These are phyloP conservation scores for Eurystomus gularis DNA, from an alignment of 2,113 vertebrate genomes.

Conservation along the genomic window DNA sequence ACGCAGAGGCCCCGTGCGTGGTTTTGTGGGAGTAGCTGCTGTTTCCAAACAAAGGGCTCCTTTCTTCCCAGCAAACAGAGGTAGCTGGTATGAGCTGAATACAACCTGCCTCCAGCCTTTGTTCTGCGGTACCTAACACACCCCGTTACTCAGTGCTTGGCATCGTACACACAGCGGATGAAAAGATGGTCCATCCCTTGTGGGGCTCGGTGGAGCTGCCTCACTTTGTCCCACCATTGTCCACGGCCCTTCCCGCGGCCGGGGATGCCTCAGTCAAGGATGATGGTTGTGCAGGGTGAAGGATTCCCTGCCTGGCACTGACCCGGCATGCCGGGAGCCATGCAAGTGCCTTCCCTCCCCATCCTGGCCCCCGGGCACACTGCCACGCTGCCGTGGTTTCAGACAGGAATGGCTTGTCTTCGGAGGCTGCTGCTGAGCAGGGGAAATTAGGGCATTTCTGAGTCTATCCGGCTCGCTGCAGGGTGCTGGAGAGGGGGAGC, in stretches of 20 bases:
- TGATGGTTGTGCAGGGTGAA: neutral
- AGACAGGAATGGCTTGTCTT: neutral
- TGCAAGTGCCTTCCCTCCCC: neutral
- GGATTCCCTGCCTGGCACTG: neutral
- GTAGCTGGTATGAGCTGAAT: slow-evolving; percentile 36
- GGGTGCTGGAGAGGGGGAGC: fast-evolving
- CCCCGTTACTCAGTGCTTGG: neutral
- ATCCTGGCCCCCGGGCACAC: fast-evolving
- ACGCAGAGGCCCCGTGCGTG: fast-evolving
- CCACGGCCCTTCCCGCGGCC: neutral
- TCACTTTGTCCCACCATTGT: neutral
- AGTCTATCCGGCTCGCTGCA: fast-evolving
- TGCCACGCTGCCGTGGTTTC: neutral
- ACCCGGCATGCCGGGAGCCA: fast-evolving
- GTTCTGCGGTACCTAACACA: neutral
- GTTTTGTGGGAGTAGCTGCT: neutral
- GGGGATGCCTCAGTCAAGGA: neutral
- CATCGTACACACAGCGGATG: fast-evolving
- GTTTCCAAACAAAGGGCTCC: slow-evolving; percentile 46
- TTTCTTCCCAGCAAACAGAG: slow-evolving; percentile 29
- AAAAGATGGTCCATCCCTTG: neutral
- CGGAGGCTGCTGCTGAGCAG: neutral
- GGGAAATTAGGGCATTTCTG: neutral
- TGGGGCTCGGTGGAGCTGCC: fast-evolving
- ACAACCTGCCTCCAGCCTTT: slow-evolving; percentile 38